These are phyloP conservation scores for Neolamprologus tretocephalus DNA, from an alignment of 2,113 vertebrate genomes.

Conservation along the genomic window DNA sequence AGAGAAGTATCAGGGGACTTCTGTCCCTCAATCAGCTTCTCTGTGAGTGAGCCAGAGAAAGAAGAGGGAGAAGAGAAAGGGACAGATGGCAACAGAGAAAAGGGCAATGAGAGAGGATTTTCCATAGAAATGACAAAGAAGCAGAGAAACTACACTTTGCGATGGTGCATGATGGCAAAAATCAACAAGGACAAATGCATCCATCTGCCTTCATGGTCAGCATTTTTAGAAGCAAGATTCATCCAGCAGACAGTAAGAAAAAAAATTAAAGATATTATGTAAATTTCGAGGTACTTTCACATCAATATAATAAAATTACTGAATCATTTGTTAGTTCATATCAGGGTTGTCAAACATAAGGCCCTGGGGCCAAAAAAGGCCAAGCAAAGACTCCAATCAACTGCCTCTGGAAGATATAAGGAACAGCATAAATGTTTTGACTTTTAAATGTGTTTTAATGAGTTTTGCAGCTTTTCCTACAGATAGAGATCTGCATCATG, in stretches of 20 bases:
- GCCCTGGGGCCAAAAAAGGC: neutral
- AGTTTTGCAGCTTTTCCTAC: neutral
- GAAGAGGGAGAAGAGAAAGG: neutral
- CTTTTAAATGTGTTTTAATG: neutral
- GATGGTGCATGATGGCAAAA: neutral
- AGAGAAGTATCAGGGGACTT: slow-evolving; percentile 86
- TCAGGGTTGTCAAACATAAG: neutral
- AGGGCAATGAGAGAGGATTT: neutral
- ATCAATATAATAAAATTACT: neutral
- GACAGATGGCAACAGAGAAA: neutral
- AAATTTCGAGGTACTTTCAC: neutral
- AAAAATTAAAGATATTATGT: neutral
- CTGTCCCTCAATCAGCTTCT: slow-evolving; percentile 91
- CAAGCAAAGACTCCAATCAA: neutral
- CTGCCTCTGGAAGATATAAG: neutral
- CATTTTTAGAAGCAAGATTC: neutral
- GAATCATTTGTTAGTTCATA: neutral
- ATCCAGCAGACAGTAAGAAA: neutral
- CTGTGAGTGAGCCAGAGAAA: slow-evolving; percentile 60
- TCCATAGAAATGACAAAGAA: neutral
- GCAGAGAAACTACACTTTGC: neutral
- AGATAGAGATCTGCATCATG: neutral
- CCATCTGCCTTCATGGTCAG: neutral
- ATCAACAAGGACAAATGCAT: neutral
- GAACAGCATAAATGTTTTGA: neutral